These are phyloP conservation scores for Ctena decussata DNA, from an alignment of 2,888 invertebrate species.

Conservation along the genomic window DNA sequence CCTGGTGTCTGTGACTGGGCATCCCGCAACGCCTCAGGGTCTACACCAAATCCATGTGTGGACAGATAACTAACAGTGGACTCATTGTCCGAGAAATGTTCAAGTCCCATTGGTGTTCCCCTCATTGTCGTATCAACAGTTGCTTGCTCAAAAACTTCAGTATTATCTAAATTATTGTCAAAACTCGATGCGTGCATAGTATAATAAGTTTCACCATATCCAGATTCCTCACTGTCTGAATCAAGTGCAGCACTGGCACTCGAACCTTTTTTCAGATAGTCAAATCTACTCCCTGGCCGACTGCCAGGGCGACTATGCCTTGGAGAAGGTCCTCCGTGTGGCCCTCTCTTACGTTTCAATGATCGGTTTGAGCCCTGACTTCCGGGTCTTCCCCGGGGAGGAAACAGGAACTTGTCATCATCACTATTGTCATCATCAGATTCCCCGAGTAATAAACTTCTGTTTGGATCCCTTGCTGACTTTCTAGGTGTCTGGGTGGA, in stretches of 20 bases:
- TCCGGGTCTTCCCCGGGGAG: constrained; percentile 62
- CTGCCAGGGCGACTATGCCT: constrained; percentile 48
- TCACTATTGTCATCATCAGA: constrained; percentile 70
- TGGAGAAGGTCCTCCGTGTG: constrained; percentile 44
- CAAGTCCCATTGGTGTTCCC: constrained; percentile 74
- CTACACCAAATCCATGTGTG: constrained; percentile 73
- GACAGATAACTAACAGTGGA: constrained; percentile 78
- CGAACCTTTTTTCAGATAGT: constrained; percentile 70
- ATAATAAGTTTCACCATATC: constrained; percentile 83
- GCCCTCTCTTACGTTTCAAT: constrained; percentile 63
- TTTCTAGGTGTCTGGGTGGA: constrained; percentile 80
- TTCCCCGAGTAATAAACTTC: constrained; percentile 68
- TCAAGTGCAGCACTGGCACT: constrained; percentile 74
- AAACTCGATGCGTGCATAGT: constrained; percentile 84
- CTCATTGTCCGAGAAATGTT: constrained; percentile 78
- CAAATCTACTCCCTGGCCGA: constrained; percentile 61
- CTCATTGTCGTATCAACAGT: constrained; percentile 68
- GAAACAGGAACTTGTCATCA: constrained; percentile 65
- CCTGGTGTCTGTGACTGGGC: constrained; percentile 80
- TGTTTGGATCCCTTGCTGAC: constrained; percentile 67
- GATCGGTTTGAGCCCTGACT: constrained; percentile 67
- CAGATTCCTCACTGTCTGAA: constrained; percentile 84
- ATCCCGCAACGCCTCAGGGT: constrained; percentile 78
- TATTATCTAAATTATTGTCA: constrained; percentile 79
- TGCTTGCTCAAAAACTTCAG: constrained; percentile 75